Conservation (phyloP, 1,140 invertebrate genomes). For the Campoletis sonorensis region DNA sequence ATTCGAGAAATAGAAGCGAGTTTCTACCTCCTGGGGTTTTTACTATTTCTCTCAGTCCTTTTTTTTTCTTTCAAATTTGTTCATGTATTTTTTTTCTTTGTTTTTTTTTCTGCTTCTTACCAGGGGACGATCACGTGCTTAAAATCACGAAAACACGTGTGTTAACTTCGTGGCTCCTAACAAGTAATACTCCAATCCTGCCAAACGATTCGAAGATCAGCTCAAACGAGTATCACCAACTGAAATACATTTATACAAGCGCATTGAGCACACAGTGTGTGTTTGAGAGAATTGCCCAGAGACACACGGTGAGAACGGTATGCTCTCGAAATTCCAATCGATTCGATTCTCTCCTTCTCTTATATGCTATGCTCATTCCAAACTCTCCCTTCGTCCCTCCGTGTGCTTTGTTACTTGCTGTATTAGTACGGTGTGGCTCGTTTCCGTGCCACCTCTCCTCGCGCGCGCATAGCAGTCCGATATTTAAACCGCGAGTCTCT, state of each 20-base stretch:
- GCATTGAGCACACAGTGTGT: not conserved
- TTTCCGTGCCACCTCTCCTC: not conserved
- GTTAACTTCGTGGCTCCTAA: not conserved
- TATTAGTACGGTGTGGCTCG: not conserved
- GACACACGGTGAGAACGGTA: slow-evolving; percentile 35
- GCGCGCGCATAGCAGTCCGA: not conserved
- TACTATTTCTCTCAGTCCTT: no score
- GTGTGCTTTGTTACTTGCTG: slow-evolving; percentile 2
- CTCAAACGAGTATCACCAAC: not conserved
- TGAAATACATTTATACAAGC: not conserved
- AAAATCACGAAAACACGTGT: slow-evolving; percentile 19
- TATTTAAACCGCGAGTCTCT: not conserved
- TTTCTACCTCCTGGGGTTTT: not conserved
- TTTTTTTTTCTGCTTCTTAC: not conserved
- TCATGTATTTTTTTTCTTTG: not conserved
- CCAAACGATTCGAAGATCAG: slow-evolving; percentile 3
- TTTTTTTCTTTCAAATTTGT: not conserved
- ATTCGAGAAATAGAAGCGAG: not conserved
- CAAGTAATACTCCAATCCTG: slow-evolving; percentile 16
- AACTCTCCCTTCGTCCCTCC: slow-evolving; percentile 38
- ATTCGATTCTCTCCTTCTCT: slow-evolving; percentile 30
- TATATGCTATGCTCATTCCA: slow-evolving; percentile 39
- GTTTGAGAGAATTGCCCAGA: slow-evolving; percentile 3
- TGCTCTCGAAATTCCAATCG: slow-evolving; percentile 47
- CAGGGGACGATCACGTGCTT: slow-evolving; percentile 1